These are phyloP conservation scores for Oryzias dopingdopingensis DNA, from an alignment of 2,797 vertebrate species.

Conservation along the genomic window DNA sequence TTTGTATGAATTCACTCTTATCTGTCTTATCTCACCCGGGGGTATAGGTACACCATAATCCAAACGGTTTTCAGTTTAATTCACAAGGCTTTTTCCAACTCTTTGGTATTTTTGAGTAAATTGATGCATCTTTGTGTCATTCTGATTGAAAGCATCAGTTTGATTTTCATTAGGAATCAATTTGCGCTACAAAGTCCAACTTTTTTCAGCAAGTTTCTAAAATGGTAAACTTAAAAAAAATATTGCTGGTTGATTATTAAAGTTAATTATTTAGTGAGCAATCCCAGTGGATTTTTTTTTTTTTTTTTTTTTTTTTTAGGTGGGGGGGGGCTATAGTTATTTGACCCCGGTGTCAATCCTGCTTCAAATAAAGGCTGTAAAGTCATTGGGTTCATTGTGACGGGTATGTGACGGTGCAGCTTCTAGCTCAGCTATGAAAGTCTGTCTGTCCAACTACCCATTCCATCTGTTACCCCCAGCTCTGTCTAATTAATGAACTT, in stretches of 20 bases:
- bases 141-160: no score
- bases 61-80: not conserved
- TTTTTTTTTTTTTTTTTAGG: not conserved
- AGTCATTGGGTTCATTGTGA: constrained; percentile 78
- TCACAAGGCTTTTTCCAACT: constrained; percentile 1
- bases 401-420: constrained; percentile 81
- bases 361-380: constrained; percentile 25
- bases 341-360: constrained; percentile 33
- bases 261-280: no score
- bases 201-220: no score
- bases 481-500: constrained; percentile 99
- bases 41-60: constrained; percentile 29
- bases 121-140: no score
- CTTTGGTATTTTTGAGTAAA: not conserved
- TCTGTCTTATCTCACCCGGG: constrained; percentile 22
- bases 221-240: no score
- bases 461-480: constrained; percentile 94
- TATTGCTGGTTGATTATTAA: no score
- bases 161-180: no score
- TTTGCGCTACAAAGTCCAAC: no score
- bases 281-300: no score
- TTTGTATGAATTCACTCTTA: constrained; percentile 39
- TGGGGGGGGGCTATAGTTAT: not conserved
- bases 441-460: constrained; percentile 88
- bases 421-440: constrained; percentile 81